A percentile compares a stretch with the other conserved stretches of the same genome.
These are phyloP conservation scores for Hormaphis cornu DNA, from an alignment of 1,140 invertebrate species.

Conservation along the genomic window DNA sequence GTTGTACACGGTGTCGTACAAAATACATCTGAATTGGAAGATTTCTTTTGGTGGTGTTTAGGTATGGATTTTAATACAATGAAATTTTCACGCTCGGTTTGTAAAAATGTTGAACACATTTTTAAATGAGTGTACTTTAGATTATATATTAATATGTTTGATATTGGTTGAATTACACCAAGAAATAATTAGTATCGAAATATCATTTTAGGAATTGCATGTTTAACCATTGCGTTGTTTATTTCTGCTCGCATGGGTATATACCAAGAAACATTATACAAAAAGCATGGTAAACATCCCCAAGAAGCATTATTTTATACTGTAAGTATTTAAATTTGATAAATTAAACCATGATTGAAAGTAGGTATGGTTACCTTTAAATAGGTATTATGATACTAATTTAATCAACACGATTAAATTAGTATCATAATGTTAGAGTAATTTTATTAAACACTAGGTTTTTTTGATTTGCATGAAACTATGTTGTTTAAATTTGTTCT, in stretches of 20 bases:
- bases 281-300: slow-evolving; percentile 84
- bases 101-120: no score
- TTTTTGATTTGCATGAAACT: no score
- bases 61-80: slow-evolving; percentile 41
- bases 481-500: no score
- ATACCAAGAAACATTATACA: slow-evolving; percentile 85
- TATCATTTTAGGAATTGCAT: slow-evolving; percentile 56
- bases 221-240: slow-evolving; percentile 81
- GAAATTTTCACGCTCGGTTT: no score
- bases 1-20: slow-evolving; percentile 23
- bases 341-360: not conserved
- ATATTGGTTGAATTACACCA: not conserved
- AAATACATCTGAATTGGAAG: slow-evolving; percentile 40
- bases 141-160: no score
- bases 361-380: no score
- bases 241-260: slow-evolving; percentile 93
- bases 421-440: no score
- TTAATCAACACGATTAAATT: no score
- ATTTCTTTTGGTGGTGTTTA: slow-evolving; percentile 72
- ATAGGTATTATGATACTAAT: no score
- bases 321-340: slow-evolving; percentile 42
- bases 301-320: slow-evolving; percentile 91
- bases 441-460: no score
- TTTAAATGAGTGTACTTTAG: no score
- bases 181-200: not conserved